Evolutionary conservation across 2,888 invertebrate species (phyloP), one percentile per base, ranked within the genome.

Genomic region (Dilophus febrilis): DNA sequence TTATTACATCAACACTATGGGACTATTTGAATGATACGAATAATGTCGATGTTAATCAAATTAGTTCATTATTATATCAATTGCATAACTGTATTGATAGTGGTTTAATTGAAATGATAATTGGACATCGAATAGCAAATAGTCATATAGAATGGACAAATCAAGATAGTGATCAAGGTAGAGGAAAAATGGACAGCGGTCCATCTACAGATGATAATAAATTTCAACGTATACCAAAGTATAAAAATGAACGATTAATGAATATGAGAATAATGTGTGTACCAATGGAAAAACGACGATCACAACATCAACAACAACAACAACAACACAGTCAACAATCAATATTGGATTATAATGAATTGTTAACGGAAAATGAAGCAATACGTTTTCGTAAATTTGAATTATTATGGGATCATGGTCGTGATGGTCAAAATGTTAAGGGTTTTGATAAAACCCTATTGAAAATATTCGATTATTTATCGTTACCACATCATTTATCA

Each of bases 401-500:
- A 45, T 41, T 62, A 11, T 61, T 86, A 11, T 85, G 84, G 83
- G 81, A 85, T 57, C 62, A 84, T 26, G 81, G 83, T 1, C 59
- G 84, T 38, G 80, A 82, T 49, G 71, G 70, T 43, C 57, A 61
- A 10, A 64, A 63, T 34, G 40, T 40, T 10, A 54, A 57, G 4
- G 56, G 60, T 37, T 60, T 57, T 50, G 64, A 53, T 48, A 78
- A 80, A 52, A 81, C 75, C 1, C 59, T 85, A 45, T 64, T 85
- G 44, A 77, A 82, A 54, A 71, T 85, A 17, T 47, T 62, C 34
- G 62, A 62, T 40, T 58, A 57, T 2, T 40, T 62, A 27, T 53
- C 54, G 0, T 44, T 62, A 41, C 60, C 60, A 0, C 52, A 57
- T 16, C 58, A 61, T 40, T 55, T 58, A 52, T 57, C 61, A 12